A percentile compares a stretch with the other conserved stretches of the same genome.
Conservation (phyloP, 1,140 invertebrate species). For the Heliconius melpomene region DNA sequence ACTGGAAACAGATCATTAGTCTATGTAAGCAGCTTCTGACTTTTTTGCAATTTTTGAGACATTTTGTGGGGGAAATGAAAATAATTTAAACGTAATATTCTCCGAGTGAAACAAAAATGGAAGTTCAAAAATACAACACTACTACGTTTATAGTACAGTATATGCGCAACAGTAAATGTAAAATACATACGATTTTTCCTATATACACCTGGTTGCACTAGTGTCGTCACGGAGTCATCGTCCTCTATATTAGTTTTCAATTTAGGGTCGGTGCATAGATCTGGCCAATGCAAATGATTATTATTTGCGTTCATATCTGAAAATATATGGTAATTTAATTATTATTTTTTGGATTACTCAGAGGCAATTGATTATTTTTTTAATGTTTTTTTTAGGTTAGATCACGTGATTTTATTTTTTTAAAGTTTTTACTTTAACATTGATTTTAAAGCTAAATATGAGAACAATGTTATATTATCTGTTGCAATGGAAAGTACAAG, state of each 20-base stretch:
- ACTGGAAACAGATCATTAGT: too few species aligned
- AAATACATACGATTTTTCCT: conserved; percentile 11
- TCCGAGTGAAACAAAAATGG: too few species aligned
- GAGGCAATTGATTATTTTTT: neutral
- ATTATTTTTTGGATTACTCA: neutral
- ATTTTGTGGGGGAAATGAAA: neutral
- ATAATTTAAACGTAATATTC: neutral
- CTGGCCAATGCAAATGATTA: conserved; percentile 21
- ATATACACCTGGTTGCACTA: conserved; percentile 58
- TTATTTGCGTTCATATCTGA: conserved; percentile 24
- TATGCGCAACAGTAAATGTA: too few species aligned
- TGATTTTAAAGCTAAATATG: too few species aligned
- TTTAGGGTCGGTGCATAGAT: conserved; percentile 12
- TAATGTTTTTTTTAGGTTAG: neutral
- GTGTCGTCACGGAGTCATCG: neutral
- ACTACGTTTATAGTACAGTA: too few species aligned
- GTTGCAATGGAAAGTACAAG: too few species aligned
- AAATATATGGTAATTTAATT: neutral
- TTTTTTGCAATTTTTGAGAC: too few species aligned
- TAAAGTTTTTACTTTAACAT: neutral
- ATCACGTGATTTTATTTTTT: neutral
- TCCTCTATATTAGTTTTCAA: conserved; percentile 9
- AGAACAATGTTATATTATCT: too few species aligned
- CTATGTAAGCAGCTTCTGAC: too few species aligned
- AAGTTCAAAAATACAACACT: too few species aligned